Evolutionary conservation across 2,797 vertebrate genomes (phyloP), one percentile per base, ranked within the genome.

Genomic region (Tokudaia tokunoshimensis): DNA sequence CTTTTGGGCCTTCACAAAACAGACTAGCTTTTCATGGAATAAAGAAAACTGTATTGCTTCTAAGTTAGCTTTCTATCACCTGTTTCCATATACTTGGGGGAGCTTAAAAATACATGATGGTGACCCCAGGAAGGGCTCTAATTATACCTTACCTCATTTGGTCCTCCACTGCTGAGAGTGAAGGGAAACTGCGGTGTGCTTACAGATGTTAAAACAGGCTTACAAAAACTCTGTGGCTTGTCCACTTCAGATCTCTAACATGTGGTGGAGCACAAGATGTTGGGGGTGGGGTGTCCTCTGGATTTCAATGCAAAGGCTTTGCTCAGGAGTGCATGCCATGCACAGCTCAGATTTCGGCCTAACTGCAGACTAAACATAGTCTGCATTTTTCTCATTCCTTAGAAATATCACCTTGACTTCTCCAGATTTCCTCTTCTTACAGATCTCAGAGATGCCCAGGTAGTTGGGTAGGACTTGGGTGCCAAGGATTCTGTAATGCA

Each of bases 311-410:
- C 89, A 85, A 95, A 81, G 67, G 92, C 65, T 93, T 75, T 96
- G 29, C 89, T 93, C 65, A n/a, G 97, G 83, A 92, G 89, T 74
- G 47, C 92, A 44, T 17, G 75, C 85, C 55, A 50, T 41, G 84
- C 11, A 9, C 1, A 83, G 97, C 89, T 97, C 96, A 75, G 88
- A 85, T 98, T 97, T 96, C 96, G 82, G 85, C 91, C 95, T 93
- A 95, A 94, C 85, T 97, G 85, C 86, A 98, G 97, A 98, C 97
- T 98, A 98, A 98, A 98, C 95, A 98, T 0, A 85, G 97, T 97
- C 97, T 97, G 96, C 96, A 92, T 97, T 96, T 94, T 98, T 92
- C 91, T 83, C 97, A 97, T 98, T 97, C 97, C 97, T 57, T 13
- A 19, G 63, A 65, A 91, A 72, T 92, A 96, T 87, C 96, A 94